A percentile compares a stretch with the other conserved stretches of the same genome.
Conservation (phyloP, 2,797 vertebrate species). For the Tenualosa thibaudeaui region DNA sequence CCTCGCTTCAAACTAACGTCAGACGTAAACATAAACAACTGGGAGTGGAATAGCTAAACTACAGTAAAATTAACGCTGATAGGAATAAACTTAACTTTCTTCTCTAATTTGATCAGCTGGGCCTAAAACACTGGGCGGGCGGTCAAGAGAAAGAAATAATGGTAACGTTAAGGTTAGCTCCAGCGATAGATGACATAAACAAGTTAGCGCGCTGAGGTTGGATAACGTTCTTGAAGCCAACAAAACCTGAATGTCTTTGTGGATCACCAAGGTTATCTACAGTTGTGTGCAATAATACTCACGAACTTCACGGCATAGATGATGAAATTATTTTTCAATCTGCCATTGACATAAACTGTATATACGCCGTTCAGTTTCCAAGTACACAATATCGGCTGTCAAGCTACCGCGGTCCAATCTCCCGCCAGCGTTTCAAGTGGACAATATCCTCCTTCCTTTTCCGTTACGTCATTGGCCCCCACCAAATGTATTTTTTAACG, state of each 20-base stretch:
- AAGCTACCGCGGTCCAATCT: not conserved
- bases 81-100: too few relatives aligned
- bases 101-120: not conserved
- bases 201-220: not conserved
- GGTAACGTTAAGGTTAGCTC: not conserved
- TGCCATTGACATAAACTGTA: not conserved
- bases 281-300: not conserved
- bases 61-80: too few relatives aligned
- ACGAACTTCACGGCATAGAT: not conserved
- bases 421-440: not conserved
- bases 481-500: too few relatives aligned
- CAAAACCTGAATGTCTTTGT: not conserved
- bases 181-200: not conserved
- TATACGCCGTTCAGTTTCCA: not conserved
- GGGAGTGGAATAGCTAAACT: not conserved
- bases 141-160: too few relatives aligned
- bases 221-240: not conserved
- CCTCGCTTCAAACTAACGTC: not conserved
- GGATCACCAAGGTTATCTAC: not conserved
- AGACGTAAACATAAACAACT: not conserved
- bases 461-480: not conserved
- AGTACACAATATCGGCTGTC: not conserved
- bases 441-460: not conserved
- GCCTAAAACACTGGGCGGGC: not conserved
- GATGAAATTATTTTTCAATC: not conserved